Evolutionary conservation across 2,797 vertebrate species (phyloP).

Genomic region (Darevskia mixta): DNA sequence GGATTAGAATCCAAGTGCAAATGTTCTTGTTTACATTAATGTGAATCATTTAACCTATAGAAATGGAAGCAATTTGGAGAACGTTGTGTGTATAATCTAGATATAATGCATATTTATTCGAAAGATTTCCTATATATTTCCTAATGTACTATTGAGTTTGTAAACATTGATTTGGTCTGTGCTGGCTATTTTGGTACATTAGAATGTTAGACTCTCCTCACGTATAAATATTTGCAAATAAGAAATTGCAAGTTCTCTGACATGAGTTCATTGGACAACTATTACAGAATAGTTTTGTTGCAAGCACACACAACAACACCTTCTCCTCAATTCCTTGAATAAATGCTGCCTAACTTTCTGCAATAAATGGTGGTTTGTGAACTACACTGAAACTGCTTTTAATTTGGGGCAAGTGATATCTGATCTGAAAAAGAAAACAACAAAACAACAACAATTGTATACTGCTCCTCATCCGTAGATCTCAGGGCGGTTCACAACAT

Average conservation of each 20-base stretch:
- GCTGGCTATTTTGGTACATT: fast-evolving
- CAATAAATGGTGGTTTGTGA: slow-evolving; percentile 51
- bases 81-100: not conserved
- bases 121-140: not conserved
- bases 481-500: no score
- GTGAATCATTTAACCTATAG: not conserved
- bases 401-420: slow-evolving; percentile 40
- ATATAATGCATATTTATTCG: no score
- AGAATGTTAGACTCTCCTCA: not conserved
- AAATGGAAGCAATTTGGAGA: not conserved
- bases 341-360: slow-evolving; percentile 37
- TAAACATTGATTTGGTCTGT: slow-evolving; percentile 3
- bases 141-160: not conserved
- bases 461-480: no score
- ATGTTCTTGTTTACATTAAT: not conserved
- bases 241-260: slow-evolving; percentile 43
- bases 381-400: not conserved
- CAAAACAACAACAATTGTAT: no score
- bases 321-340: slow-evolving; percentile 41
- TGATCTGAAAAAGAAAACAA: slow-evolving; percentile 8
- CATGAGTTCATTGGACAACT: slow-evolving; percentile 46
- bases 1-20: not conserved
- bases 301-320: slow-evolving; percentile 36
- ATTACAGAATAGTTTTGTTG: slow-evolving; percentile 35
- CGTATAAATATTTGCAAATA: not conserved